Conservation (phyloP, 2,797 vertebrate genomes). For the Manis javanica region DNA sequence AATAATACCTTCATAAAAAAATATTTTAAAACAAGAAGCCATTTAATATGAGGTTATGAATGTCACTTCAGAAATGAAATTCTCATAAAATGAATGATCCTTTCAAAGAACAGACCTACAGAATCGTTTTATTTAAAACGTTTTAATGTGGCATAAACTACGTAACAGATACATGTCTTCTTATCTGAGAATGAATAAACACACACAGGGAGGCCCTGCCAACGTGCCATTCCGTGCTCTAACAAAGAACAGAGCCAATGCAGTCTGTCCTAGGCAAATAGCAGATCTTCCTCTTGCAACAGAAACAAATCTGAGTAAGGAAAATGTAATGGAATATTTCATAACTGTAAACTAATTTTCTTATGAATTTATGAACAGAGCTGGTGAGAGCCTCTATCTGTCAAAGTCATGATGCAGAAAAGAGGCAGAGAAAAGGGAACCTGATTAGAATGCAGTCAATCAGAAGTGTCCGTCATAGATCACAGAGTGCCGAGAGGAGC, state of each 20-base stretch:
- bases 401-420: not conserved
- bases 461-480: not conserved
- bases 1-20: too few relatives aligned
- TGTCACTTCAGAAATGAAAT: conserved; percentile 65
- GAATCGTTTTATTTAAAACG: conserved; percentile 21
- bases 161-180: not conserved
- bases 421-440: not conserved
- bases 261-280: not conserved
- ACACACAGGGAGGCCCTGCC: not conserved
- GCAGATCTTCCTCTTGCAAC: conserved; percentile 29
- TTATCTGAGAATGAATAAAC: conserved; percentile 44
- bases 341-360: conserved; percentile 55
- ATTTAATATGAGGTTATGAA: conserved; percentile 30
- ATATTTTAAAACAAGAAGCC: not conserved
- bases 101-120: conserved; percentile 39
- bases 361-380: conserved; percentile 47
- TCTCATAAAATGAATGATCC: not conserved
- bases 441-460: conserved; percentile 59
- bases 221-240: not conserved
- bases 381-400: not conserved
- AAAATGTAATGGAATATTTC: conserved; percentile 3
- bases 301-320: not conserved
- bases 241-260: not conserved
- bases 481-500: not conserved
- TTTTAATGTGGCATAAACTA: not conserved